These are phyloP conservation scores for Hormiphora californensis DNA, from an alignment of 37 sponge, comb jelly and placozoan genomes.

Conservation along the genomic window DNA sequence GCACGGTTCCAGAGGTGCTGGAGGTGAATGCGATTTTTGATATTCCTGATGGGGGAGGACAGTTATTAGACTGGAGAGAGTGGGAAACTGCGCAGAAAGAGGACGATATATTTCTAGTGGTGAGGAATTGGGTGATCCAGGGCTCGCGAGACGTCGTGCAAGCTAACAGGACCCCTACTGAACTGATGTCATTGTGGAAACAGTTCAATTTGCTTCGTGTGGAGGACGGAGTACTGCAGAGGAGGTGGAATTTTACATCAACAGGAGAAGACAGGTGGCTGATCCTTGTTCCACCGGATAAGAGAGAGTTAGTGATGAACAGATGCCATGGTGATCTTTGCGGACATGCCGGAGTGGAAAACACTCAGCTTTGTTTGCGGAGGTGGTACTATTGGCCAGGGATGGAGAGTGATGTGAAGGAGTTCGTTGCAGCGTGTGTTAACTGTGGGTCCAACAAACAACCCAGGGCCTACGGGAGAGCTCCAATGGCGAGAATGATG, in stretches of 20 bases:
- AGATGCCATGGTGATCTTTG: neutral
- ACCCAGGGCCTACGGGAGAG: neutral
- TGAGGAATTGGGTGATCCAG: neutral
- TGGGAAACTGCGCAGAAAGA: neutral
- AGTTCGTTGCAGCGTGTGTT: neutral
- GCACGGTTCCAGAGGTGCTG: too few relatives aligned
- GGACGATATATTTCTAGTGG: neutral
- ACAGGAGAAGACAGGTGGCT: neutral
- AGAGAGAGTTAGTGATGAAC: neutral
- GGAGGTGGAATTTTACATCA: neutral
- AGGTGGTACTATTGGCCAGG: constrained; percentile 13
- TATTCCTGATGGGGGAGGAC: too few relatives aligned
- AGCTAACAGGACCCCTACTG: neutral
- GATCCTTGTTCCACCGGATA: neutral
- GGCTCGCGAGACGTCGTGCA: neutral
- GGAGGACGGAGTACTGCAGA: neutral
- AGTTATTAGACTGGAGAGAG: too few relatives aligned
- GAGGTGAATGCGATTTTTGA: too few relatives aligned
- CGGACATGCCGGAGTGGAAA: neutral
- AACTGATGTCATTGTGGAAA: neutral
- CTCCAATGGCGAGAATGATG: neutral
- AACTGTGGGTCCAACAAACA: neutral
- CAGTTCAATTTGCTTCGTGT: neutral
- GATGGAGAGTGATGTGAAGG: neutral
- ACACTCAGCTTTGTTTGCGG: neutral